Evolutionary conservation across 2,113 vertebrate species (phyloP).

Genomic region (Hemiprocne comata): DNA sequence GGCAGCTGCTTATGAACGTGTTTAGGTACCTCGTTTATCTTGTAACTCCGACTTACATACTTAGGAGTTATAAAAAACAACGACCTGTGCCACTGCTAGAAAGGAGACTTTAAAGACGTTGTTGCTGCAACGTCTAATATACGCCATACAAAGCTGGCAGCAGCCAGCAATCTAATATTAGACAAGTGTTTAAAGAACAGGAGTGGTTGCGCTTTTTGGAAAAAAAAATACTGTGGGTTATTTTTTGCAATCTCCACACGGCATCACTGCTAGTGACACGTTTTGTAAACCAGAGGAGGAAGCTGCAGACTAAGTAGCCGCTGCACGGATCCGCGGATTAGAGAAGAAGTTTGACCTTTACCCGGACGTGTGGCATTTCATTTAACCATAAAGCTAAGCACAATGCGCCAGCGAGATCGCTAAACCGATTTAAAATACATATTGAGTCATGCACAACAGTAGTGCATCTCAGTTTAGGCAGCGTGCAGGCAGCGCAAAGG

Average conservation of each 20-base stretch:
- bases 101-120: conserved; percentile 6
- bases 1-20: conserved; percentile 23
- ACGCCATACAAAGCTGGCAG: background rate
- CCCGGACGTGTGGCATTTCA: conserved; percentile 68
- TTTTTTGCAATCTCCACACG: background rate
- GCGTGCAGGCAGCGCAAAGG: conserved; percentile 7
- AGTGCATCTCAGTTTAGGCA: conserved; percentile 25
- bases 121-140: background rate
- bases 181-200: background rate
- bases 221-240: background rate
- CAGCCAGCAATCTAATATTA: conserved; percentile 28
- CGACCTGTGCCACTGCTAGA: background rate
- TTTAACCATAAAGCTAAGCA: conserved; percentile 59
- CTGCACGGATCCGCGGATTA: conserved; percentile 44
- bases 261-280: conserved; percentile 19
- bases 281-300: conserved; percentile 39
- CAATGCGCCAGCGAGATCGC: conserved; percentile 54
- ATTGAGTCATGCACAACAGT: conserved; percentile 60
- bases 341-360: conserved; percentile 63
- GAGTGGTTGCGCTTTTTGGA: background rate
- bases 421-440: conserved; percentile 69
- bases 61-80: conserved; percentile 18
- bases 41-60: background rate
- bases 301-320: conserved; percentile 56
- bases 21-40: conserved; percentile 27